Evolutionary conservation across 2,888 invertebrate species (phyloP).

Genomic region (Andrena bicolor): DNA sequence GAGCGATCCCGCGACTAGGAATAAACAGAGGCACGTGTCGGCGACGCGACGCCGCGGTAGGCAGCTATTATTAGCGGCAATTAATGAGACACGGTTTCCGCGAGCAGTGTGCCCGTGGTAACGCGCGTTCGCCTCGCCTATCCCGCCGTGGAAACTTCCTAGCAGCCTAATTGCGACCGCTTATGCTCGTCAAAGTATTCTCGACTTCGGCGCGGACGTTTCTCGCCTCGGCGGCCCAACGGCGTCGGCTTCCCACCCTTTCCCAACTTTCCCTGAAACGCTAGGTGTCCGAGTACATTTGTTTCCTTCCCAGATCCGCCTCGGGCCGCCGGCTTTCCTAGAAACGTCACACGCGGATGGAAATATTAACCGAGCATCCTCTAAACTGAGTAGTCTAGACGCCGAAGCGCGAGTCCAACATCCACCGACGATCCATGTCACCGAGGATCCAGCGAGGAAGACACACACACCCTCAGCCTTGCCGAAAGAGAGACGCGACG

Average conservation of each 20-base stretch:
- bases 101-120: constrained; percentile 76
- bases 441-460: too few relatives aligned
- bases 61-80: constrained; percentile 78
- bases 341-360: not conserved
- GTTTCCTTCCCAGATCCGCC: too few relatives aligned
- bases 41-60: constrained; percentile 44
- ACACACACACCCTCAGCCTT: not conserved
- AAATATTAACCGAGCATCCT: not conserved
- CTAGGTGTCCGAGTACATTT: constrained; percentile 2
- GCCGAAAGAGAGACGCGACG: not conserved
- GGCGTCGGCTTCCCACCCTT: too few relatives aligned
- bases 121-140: constrained; percentile 79
- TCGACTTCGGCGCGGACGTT: constrained; percentile 39
- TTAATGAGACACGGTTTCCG: constrained; percentile 78
- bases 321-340: not conserved
- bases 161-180: constrained; percentile 70
- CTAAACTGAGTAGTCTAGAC: not conserved
- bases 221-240: constrained; percentile 23
- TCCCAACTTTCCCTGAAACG: not conserved
- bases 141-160: constrained; percentile 76
- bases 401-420: not conserved
- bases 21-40: constrained; percentile 71
- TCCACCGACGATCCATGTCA: too few relatives aligned
- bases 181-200: constrained; percentile 60
- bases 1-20: constrained; percentile 65